Conservation (phyloP, 2,797 vertebrate genomes). For the Artibeus jamaicensis region DNA sequence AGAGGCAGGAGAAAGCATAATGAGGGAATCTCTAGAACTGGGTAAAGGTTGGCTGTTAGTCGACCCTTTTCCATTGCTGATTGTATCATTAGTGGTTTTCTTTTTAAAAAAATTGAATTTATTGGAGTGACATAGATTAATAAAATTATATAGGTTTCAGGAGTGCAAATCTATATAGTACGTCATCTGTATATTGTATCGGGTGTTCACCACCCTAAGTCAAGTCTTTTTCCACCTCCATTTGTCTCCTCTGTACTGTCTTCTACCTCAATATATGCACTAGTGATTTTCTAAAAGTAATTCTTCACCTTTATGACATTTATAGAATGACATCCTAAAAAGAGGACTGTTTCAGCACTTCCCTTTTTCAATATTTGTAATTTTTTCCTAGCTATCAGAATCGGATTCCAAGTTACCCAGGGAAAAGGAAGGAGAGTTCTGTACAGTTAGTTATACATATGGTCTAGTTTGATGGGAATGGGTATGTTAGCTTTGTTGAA, state of each 20-base stretch:
- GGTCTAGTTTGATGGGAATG: background rate
- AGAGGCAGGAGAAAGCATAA: background rate
- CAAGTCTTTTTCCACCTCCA: background rate
- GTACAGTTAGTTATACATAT: background rate
- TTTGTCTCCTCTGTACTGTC: background rate
- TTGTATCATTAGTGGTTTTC: conserved; percentile 36
- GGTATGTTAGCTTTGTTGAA: background rate
- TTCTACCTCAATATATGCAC: background rate
- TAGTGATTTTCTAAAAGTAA: conserved; percentile 25
- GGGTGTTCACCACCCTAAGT: background rate
- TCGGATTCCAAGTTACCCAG: background rate
- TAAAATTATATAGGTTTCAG: background rate
- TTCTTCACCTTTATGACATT: conserved; percentile 32
- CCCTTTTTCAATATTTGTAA: background rate
- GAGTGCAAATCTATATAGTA: background rate
- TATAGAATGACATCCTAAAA: background rate
- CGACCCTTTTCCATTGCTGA: background rate
- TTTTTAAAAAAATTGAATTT: background rate
- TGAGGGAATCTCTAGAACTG: background rate
- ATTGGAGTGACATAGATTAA: background rate
- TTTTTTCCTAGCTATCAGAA: background rate
- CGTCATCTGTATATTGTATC: background rate
- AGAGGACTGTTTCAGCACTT: background rate
- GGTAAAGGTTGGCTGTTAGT: background rate
- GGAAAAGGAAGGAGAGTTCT: background rate